phyloP scores from a whole-genome alignment of 2,797 vertebrate genomes.

The Remorina albescens region DNA sequence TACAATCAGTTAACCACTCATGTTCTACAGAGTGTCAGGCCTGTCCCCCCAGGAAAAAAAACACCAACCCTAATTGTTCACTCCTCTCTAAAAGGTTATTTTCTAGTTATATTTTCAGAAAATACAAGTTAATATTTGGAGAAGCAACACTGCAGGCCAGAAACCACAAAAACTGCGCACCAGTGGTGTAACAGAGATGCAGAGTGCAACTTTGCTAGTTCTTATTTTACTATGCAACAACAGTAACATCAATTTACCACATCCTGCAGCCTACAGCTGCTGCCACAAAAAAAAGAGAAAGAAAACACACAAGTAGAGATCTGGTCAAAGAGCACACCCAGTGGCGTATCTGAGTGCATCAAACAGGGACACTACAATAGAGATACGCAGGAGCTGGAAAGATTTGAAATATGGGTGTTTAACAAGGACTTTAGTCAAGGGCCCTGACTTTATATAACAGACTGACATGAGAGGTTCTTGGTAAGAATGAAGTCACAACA shows the following conservation, averaged over 20 bases:
- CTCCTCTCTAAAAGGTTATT: not conserved
- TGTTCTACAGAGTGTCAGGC: constrained; percentile 53
- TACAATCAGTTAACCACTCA: constrained; percentile 57
- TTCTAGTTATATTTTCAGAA: not conserved
- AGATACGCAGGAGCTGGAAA: constrained; percentile 1
- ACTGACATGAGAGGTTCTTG: not conserved
- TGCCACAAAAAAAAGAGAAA: constrained; percentile 40
- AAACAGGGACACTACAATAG: not conserved
- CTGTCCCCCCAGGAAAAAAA: constrained; percentile 26
- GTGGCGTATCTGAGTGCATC: constrained; percentile 43
- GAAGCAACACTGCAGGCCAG: not conserved
- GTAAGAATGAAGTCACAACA: constrained; percentile 22
- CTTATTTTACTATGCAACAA: constrained; percentile 51
- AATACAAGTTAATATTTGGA: constrained; percentile 21
- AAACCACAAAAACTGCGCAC: constrained; percentile 53
- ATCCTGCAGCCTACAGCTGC: constrained; percentile 77
- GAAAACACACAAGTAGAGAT: not conserved
- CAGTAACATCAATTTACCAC: constrained; percentile 70
- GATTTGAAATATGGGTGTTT: not conserved
- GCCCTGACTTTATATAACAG: not conserved
- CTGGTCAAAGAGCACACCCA: constrained; percentile 56
- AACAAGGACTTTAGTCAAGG: not conserved
- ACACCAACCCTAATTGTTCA: not conserved
- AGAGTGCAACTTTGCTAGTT: constrained; percentile 49
- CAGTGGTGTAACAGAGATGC: constrained; percentile 35